Evolutionary conservation across 2,797 vertebrate species (phyloP), one percentile per base, ranked within the genome.

Genomic region (Catamblyrhynchus diadema): DNA sequence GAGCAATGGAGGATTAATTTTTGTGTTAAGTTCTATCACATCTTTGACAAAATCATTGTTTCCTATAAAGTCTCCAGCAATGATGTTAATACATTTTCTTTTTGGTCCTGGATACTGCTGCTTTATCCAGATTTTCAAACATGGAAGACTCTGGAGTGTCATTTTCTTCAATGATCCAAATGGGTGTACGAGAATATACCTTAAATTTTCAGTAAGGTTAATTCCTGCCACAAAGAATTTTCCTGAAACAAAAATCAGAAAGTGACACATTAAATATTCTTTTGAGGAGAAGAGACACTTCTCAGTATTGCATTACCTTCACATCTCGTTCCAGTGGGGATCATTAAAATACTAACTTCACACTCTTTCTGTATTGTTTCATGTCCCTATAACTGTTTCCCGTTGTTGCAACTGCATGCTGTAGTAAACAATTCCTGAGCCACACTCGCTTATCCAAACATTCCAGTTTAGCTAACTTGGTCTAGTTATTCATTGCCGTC

Each of bases 51-150:
- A 98, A 3, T 98, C 95, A 23, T 98, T 57, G 0, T 96, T 96
- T 12, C 98, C 98, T 70, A 99, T 96, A 9, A 99, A 99, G 97
- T 99, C 99, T 21, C 98, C 99, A 3, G 99, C 98, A 44, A 99
- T 98, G 19, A 99, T 98, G 97, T 99, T 99, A 79, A 99, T 95
- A 75, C 98, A 97, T 21, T 80, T n/a, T 2, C 94, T 84, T 30
- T 95, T 95, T 0, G 95, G 37, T 24, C 99, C 99, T 0, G 99
- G 98, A 33, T 16, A 42, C 97, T 99, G 99, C 17, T 97, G 80
- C 83, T 97, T 96, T 81, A 99, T 96, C 99, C 99, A 99, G 1
- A 88, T 80, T 67, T 91, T 93, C 92, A 99, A 78, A 62, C 37
- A 44, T 14, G 98, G 98, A 96, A 98, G 98, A 95, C 98, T 98